These are phyloP conservation scores for Brotula barbata DNA, from an alignment of 2,797 vertebrate genomes.

Conservation along the genomic window DNA sequence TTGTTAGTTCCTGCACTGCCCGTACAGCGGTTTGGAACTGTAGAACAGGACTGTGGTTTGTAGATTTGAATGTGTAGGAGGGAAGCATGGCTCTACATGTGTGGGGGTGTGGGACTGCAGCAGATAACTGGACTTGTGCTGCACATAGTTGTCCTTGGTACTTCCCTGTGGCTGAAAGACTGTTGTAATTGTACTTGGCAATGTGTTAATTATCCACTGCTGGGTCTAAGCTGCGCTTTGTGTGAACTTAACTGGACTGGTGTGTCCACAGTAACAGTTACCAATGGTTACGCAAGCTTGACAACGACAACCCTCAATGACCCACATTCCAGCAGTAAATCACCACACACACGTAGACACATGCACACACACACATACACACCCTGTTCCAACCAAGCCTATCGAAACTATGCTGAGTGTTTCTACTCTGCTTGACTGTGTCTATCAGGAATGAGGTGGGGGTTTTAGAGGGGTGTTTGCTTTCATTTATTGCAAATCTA, in stretches of 20 bases:
- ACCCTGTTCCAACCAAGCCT: conserved; percentile 62
- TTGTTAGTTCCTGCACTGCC: no score
- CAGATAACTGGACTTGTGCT: background rate
- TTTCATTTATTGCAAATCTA: conserved; percentile 2
- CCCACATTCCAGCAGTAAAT: conserved; percentile 79
- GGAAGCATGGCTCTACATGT: conserved; percentile 28
- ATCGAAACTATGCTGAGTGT: conserved; percentile 63
- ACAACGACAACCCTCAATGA: conserved; percentile 62
- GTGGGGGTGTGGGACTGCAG: conserved; percentile 20
- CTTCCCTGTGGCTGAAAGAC: conserved; percentile 2
- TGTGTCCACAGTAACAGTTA: conserved; percentile 74
- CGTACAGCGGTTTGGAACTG: background rate
- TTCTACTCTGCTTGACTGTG: conserved; percentile 41
- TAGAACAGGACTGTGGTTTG: conserved; percentile 11
- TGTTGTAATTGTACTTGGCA: conserved; percentile 1
- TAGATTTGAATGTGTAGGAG: background rate
- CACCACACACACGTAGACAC: conserved; percentile 46
- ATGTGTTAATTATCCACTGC: conserved; percentile 44
- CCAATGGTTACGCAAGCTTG: conserved; percentile 63
- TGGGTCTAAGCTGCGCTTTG: conserved; percentile 47
- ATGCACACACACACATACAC: conserved; percentile 37
- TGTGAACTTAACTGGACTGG: conserved; percentile 48
- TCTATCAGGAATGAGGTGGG: conserved; percentile 13
- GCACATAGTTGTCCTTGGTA: background rate
- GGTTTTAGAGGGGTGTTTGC: background rate